Evolutionary conservation across 2,797 vertebrate species (phyloP), one percentile per base, ranked within the genome.

Genomic region (Mus caroli): DNA sequence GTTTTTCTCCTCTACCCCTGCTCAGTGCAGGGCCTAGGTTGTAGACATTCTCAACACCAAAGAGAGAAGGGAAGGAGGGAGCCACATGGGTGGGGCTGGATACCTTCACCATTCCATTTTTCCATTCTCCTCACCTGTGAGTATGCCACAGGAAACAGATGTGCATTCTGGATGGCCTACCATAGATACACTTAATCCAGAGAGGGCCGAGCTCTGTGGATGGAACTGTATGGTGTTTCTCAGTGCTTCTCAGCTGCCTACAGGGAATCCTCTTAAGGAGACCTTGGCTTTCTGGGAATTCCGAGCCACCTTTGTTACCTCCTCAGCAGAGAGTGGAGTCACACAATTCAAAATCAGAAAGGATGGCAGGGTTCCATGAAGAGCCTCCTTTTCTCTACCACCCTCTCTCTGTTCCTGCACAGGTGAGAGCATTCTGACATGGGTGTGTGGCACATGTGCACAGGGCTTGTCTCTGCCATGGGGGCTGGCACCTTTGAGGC

Each of bases 51-150:
- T 88, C 0, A 2, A 28, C n/a, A 9, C 73, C n/a, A 15, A 43
- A 46, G 12, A 50, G 69, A 71, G 80, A n/a, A 7, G 0, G 31
- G 56, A 34, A 37, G 52, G 6, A 3, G 56, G 34, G 43, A 34
- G 0, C 5, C 60, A 0, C 7, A 5, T 24, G 54, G n/a, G 22
- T 28, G 7, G 60, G 7, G 0, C 0, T 26, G 3, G 6, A 84
- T 60, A 84, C 82, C 52, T 67, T 86, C 28, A 15, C 52, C 3
- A 0, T 56, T 73, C n/a, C 46, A 69, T 71, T 22, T 24, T 73
- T 73, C 71, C 8, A 3, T 40, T 60, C 50, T 28, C 50, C 80
- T 58, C 19, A 9, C 20, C 60, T 31, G 60, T 5, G 17, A 64
- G 22, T 92, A 24, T 6, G 0, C 15, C 8, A 28, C 67, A 52